Conservation (phyloP, 2,797 vertebrate genomes). For the Xenopus petersii region DNA sequence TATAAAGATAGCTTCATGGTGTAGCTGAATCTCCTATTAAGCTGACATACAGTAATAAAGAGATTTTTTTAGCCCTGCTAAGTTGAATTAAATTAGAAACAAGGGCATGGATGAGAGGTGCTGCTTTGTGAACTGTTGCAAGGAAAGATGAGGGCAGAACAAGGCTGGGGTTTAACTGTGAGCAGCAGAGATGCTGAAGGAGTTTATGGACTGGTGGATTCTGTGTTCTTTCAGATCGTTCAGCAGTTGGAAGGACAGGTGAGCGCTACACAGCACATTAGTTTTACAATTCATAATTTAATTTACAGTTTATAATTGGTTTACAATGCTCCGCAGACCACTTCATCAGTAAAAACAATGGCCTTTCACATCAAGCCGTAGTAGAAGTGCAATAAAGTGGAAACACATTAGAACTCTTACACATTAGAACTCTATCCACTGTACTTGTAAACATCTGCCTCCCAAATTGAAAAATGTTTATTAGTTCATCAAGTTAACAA, state of each 20-base stretch:
- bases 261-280: conserved; percentile 41
- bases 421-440: background rate
- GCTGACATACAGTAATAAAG: too few species aligned
- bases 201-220: conserved; percentile 20
- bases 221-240: conserved; percentile 10
- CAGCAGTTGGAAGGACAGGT: conserved; percentile 32
- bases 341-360: conserved; percentile 23
- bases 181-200: background rate
- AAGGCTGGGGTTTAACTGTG: background rate
- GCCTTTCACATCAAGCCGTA: conserved; percentile 4
- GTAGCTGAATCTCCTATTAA: too few species aligned
- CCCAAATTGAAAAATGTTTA: conserved; percentile 19
- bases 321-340: conserved; percentile 39
- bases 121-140: too few species aligned
- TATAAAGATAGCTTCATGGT: too few species aligned
- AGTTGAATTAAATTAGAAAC: too few species aligned
- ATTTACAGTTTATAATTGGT: conserved; percentile 44
- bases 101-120: too few species aligned
- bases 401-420: conserved; percentile 21
- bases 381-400: conserved; percentile 33
- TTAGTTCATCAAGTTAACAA: conserved; percentile 25
- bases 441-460: conserved; percentile 24
- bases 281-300: conserved; percentile 44
- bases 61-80: too few species aligned
- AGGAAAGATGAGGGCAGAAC: too few species aligned